Evolutionary conservation across 2,888 invertebrate genomes (phyloP).

Genomic region (Oscheius myriophilus): DNA sequence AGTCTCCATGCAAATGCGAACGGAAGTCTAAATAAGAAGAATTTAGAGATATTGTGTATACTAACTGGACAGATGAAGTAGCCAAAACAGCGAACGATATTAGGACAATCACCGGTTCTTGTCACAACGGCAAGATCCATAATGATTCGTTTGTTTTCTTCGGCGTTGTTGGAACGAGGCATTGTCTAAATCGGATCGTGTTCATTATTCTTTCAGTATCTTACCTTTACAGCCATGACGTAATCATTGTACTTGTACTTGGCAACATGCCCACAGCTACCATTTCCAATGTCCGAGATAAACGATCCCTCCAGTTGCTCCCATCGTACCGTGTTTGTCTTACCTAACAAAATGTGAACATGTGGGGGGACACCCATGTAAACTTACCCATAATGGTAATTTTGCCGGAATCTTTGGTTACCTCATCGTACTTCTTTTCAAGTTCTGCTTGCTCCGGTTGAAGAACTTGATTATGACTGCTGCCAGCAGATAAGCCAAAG

Average conservation of each 20-base stretch:
- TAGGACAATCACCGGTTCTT: constrained; percentile 95
- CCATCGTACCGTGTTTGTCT: not conserved
- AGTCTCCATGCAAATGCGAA: constrained; percentile 99
- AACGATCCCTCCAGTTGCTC: constrained; percentile 66
- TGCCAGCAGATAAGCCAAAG: too few species aligned
- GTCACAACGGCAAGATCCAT: constrained; percentile 98
- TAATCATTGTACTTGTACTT: constrained; percentile 79
- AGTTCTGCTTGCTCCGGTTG: not conserved
- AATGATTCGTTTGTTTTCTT: constrained; percentile 95
- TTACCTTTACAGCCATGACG: constrained; percentile 69
- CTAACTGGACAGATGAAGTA: constrained; percentile 94
- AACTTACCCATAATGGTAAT: constrained; percentile 8
- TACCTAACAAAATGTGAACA: too few species aligned
- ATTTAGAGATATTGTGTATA: not conserved
- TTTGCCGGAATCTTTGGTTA: constrained; percentile 1
- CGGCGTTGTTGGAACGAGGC: constrained; percentile 93
- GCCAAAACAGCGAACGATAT: constrained; percentile 95
- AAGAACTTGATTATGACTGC: too few species aligned
- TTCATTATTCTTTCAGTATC: not conserved
- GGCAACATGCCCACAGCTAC: constrained; percentile 94
- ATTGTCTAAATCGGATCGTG: constrained; percentile 75
- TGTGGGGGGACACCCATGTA: too few species aligned
- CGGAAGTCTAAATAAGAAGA: constrained; percentile 77
- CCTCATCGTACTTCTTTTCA: not conserved
- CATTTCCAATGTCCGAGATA: constrained; percentile 72